These are phyloP conservation scores for Amorpha juglandis DNA, from an alignment of 2,888 invertebrate species.

Conservation along the genomic window DNA sequence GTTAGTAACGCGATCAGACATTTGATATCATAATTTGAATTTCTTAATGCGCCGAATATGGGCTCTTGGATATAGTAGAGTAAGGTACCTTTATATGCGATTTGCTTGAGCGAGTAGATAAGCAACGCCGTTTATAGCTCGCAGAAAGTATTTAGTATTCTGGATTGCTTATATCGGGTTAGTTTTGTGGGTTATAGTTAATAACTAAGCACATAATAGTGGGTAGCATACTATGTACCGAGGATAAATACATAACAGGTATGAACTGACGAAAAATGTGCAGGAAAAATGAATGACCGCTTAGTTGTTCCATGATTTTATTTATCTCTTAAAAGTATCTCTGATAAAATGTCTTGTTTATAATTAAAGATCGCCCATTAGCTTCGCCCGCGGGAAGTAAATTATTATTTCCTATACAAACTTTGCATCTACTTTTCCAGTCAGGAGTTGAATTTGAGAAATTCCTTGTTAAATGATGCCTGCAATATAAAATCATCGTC, in stretches of 20 bases:
- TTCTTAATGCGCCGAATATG: conserved; percentile 33
- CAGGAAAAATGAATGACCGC: background rate
- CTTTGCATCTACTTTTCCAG: too few species aligned
- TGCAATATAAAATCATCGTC: too few species aligned
- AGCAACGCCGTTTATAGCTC: background rate
- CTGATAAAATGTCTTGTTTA: too few species aligned
- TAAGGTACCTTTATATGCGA: conserved; percentile 13
- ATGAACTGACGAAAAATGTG: background rate
- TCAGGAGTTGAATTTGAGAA: too few species aligned
- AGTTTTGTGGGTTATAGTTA: conserved; percentile 3
- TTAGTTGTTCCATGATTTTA: too few species aligned
- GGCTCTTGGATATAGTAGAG: background rate
- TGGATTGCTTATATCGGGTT: background rate
- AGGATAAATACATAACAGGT: background rate
- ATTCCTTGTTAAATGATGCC: too few species aligned
- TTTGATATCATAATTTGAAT: conserved; percentile 61
- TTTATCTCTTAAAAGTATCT: too few species aligned
- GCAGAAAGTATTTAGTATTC: conserved; percentile 8
- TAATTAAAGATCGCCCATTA: too few species aligned
- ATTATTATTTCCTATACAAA: too few species aligned
- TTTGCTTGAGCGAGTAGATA: conserved; percentile 3
- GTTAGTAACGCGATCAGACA: conserved; percentile 65
- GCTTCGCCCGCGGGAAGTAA: too few species aligned
- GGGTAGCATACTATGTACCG: background rate
- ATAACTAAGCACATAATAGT: background rate